phyloP scores from a whole-genome alignment of 2,888 invertebrate genomes.

The Opisthograptis luteolata region DNA sequence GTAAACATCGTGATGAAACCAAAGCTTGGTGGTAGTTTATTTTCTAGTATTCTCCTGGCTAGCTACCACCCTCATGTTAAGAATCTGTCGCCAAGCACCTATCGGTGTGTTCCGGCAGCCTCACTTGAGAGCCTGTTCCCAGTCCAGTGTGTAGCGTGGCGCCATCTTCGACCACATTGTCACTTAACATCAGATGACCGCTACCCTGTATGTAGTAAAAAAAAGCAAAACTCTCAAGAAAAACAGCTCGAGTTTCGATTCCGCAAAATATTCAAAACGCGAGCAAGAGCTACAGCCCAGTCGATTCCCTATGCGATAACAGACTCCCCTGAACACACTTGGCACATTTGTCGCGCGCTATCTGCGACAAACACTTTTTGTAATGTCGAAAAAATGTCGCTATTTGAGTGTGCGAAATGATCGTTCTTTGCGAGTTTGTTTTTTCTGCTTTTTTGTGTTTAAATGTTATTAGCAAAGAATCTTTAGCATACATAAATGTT shows the following conservation, averaged over 20 bases:
- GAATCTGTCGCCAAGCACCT: no score
- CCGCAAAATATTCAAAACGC: slow-evolving; percentile 36
- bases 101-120: no score
- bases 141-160: no score
- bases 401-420: slow-evolving; percentile 33
- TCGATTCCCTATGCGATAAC: slow-evolving; percentile 56
- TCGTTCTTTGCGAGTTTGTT: slow-evolving; percentile 6
- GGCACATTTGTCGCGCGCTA: slow-evolving; percentile 62
- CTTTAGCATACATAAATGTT: no score
- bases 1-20: no score
- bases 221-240: not conserved
- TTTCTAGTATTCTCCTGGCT: no score
- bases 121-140: no score
- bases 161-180: no score
- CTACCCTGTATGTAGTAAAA: not conserved
- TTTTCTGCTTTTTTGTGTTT: not conserved
- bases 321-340: slow-evolving; percentile 51
- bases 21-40: no score
- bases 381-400: slow-evolving; percentile 40
- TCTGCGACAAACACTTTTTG: slow-evolving; percentile 62
- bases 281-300: slow-evolving; percentile 46
- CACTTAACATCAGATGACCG: no score
- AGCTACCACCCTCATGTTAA: no score
- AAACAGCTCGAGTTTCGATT: slow-evolving; percentile 26
- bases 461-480: no score